phyloP scores from a whole-genome alignment of 2,113 vertebrate species.

The Morone saxatilis region DNA sequence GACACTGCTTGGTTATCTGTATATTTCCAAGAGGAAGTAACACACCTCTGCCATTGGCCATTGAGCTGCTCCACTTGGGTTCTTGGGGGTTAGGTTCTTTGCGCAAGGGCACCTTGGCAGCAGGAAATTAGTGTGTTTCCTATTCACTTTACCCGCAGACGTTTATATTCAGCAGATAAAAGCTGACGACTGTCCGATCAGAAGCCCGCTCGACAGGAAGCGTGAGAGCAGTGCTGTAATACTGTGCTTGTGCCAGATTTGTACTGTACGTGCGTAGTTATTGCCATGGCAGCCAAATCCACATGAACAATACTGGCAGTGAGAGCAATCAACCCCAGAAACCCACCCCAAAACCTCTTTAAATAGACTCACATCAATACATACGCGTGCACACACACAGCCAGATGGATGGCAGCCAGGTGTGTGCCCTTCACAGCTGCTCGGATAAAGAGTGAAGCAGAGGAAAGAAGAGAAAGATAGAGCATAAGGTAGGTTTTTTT shows the following conservation, averaged over 20 bases:
- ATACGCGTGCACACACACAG: slow-evolving; percentile 24
- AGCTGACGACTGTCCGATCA: background rate
- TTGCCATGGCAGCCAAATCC: slow-evolving; percentile 75
- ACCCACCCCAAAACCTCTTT: slow-evolving; percentile 51
- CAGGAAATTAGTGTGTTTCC: background rate
- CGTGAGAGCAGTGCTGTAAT: background rate
- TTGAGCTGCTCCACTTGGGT: background rate
- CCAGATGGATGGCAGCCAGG: slow-evolving; percentile 66
- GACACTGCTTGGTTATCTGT: background rate
- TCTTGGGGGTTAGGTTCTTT: background rate
- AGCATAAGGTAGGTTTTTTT: slow-evolving; percentile 31
- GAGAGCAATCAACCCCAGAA: slow-evolving; percentile 61
- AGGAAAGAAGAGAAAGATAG: slow-evolving; percentile 48
- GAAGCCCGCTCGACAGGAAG: slow-evolving; percentile 1
- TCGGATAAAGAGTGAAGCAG: slow-evolving; percentile 58
- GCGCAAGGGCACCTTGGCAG: background rate
- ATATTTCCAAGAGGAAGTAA: background rate
- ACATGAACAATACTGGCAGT: slow-evolving; percentile 56
- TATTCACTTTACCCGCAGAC: background rate
- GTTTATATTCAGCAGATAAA: background rate
- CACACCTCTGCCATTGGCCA: background rate
- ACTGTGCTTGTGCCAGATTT: slow-evolving; percentile 35
- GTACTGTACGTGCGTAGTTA: slow-evolving; percentile 23
- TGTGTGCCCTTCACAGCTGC: slow-evolving; percentile 77
- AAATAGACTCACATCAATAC: slow-evolving; percentile 54